Percentiles rank a stretch among this genome's conserved stretches.
Evolutionary conservation across 1,140 invertebrate genomes (phyloP).

Genomic region (Cryptotermes secundus): DNA sequence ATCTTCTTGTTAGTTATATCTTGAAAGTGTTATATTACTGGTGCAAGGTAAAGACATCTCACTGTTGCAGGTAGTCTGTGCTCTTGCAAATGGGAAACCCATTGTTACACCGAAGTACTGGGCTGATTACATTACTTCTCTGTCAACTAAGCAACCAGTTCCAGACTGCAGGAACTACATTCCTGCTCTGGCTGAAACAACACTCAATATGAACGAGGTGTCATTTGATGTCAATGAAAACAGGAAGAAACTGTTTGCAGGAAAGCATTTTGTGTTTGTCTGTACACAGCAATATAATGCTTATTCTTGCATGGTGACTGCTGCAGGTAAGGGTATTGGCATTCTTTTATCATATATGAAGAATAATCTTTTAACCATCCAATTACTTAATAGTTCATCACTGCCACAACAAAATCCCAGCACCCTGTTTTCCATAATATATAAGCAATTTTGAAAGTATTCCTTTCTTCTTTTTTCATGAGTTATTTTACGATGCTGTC

Average conservation of each 20-base stretch:
- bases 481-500: no score
- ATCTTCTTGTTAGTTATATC: no score
- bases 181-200: slow-evolving; percentile 57
- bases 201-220: slow-evolving; percentile 53
- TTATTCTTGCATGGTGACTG: slow-evolving; percentile 25
- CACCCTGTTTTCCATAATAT: no score
- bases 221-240: slow-evolving; percentile 54
- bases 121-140: slow-evolving; percentile 51
- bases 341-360: no score
- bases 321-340: not conserved
- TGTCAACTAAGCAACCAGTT: slow-evolving; percentile 46
- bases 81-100: slow-evolving; percentile 59
- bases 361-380: no score
- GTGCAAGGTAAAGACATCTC: not conserved
- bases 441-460: no score
- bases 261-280: slow-evolving; percentile 62
- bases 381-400: no score
- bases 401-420: no score
- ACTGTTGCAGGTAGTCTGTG: slow-evolving; percentile 53
- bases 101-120: slow-evolving; percentile 66
- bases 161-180: slow-evolving; percentile 55
- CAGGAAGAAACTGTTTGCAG: slow-evolving; percentile 56
- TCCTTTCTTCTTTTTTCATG: no score
- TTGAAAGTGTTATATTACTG: no score
- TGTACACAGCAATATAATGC: slow-evolving; percentile 53